These are phyloP conservation scores for Mesoclemmys tuberculata DNA, from an alignment of 2,113 vertebrate species.

Conservation along the genomic window DNA sequence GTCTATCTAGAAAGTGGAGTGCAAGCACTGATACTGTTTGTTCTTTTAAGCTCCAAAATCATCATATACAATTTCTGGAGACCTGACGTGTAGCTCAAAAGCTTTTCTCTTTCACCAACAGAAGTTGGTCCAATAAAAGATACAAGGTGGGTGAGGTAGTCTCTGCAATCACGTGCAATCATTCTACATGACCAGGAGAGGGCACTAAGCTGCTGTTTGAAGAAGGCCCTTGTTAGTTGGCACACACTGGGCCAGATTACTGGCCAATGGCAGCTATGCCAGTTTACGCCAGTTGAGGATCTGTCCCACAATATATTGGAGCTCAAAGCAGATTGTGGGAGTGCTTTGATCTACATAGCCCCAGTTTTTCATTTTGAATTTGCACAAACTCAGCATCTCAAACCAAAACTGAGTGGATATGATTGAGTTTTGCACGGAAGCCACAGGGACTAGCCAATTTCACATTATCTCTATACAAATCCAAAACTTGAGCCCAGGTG, in stretches of 20 bases:
- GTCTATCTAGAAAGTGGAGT: neutral
- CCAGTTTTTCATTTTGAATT: accelerated
- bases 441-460: neutral
- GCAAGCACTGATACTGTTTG: accelerated
- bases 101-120: neutral
- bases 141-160: neutral
- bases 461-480: accelerated
- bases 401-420: neutral
- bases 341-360: neutral
- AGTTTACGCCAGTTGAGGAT: accelerated
- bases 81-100: neutral
- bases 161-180: neutral
- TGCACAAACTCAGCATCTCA: accelerated
- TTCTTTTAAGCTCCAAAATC: neutral
- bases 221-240: neutral
- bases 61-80: neutral
- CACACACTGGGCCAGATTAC: neutral
- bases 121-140: neutral
- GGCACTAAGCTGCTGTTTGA: slow-evolving; percentile 21
- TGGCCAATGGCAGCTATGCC: neutral
- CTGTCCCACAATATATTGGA: accelerated
- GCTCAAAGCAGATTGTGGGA: accelerated
- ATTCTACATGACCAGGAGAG: slow-evolving; percentile 40
- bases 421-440: neutral
- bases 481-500: accelerated